Evolutionary conservation across 2,113 vertebrate species (phyloP).

Genomic region (Rhynchomys soricoides): DNA sequence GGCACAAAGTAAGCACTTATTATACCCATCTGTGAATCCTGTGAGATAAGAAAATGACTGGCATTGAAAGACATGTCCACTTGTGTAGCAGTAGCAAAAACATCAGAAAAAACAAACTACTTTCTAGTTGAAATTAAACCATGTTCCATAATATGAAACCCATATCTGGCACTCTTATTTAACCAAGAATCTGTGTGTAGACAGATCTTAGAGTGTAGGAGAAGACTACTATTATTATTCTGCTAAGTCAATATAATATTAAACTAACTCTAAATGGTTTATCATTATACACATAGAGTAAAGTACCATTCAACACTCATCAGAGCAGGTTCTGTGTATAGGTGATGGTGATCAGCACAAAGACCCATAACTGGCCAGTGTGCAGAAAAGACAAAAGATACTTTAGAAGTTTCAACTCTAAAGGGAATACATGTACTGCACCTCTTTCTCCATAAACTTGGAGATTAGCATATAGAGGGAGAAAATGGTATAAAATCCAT

Average conservation of each 20-base stretch:
- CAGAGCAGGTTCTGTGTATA: neutral
- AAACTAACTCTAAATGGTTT: neutral
- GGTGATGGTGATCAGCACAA: neutral
- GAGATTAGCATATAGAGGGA: neutral
- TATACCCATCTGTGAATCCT: neutral
- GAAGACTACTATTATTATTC: neutral
- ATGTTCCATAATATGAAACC: neutral
- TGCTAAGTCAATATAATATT: neutral
- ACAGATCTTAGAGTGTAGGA: neutral
- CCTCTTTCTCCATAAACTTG: neutral
- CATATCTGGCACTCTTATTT: neutral
- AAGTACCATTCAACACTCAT: neutral
- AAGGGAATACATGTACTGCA: neutral
- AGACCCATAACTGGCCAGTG: neutral
- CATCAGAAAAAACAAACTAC: neutral
- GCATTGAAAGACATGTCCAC: neutral
- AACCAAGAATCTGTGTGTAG: neutral
- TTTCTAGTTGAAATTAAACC: neutral
- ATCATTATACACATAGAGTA: neutral
- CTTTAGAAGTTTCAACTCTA: neutral
- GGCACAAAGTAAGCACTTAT: neutral
- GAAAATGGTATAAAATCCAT: neutral
- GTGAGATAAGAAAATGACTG: neutral
- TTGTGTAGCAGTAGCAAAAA: neutral
- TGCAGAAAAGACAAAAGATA: neutral